Percentiles rank a stretch among this genome's conserved stretches.
phyloP scores from a whole-genome alignment of 2,888 invertebrate genomes.

The Tachina fera region DNA sequence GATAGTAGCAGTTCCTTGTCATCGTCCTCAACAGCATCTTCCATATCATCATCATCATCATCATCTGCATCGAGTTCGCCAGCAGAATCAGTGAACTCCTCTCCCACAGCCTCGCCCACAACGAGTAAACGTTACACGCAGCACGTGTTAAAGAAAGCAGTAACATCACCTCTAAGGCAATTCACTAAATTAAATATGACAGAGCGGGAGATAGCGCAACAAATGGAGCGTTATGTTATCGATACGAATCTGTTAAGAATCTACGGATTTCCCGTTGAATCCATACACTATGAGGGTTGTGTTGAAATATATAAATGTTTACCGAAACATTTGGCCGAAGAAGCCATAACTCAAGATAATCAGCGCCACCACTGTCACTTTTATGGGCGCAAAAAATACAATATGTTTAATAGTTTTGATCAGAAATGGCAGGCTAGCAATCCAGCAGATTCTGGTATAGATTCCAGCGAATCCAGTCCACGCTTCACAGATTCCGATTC shows the following conservation, averaged over 20 bases:
- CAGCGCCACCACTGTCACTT: constrained; percentile 70
- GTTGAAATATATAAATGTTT: constrained; percentile 87
- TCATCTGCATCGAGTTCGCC: constrained; percentile 78
- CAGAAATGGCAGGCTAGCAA: constrained; percentile 53
- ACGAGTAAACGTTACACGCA: constrained; percentile 68
- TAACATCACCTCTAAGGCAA: constrained; percentile 81
- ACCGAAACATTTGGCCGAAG: constrained; percentile 82
- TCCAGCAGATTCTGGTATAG: constrained; percentile 84
- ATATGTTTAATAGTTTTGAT: constrained; percentile 75
- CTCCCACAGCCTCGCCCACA: constrained; percentile 77
- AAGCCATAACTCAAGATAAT: constrained; percentile 61
- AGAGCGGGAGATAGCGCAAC: constrained; percentile 85
- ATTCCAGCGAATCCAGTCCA: constrained; percentile 83
- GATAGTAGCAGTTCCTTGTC: constrained; percentile 68
- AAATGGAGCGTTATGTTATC: constrained; percentile 86
- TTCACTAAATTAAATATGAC: constrained; percentile 82
- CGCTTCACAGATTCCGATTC: constrained; percentile 83
- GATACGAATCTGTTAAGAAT: constrained; percentile 86
- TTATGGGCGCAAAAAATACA: constrained; percentile 63
- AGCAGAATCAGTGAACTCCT: constrained; percentile 73
- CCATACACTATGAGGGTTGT: constrained; percentile 85
- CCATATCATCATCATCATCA: constrained; percentile 72
- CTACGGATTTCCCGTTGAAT: constrained; percentile 89
- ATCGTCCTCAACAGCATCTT: constrained; percentile 63
- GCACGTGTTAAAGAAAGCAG: constrained; percentile 66